A percentile compares a stretch with the other conserved stretches of the same genome.
These are phyloP conservation scores for Yponomeuta cagnagella DNA, from an alignment of 2,888 invertebrate genomes.

Conservation along the genomic window DNA sequence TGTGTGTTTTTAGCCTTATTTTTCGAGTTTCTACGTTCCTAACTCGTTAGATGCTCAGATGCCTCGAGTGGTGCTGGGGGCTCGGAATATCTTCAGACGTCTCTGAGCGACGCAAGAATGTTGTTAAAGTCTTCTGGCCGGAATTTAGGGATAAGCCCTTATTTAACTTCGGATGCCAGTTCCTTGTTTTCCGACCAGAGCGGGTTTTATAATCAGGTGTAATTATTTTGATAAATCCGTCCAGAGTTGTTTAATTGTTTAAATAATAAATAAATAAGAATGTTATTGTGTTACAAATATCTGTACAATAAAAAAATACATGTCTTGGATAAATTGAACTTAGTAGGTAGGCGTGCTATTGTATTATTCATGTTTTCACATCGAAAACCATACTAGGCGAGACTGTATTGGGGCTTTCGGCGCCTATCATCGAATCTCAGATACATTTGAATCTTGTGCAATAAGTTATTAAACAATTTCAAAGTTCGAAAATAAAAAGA, in stretches of 20 bases:
- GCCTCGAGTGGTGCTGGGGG: constrained; percentile 16
- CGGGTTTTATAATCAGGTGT: background rate
- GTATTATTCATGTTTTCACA: no score
- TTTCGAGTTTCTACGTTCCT: constrained; percentile 33
- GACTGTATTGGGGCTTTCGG: no score
- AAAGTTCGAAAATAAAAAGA: no score
- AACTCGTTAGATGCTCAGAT: constrained; percentile 43
- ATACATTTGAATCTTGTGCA: background rate
- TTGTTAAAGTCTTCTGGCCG: constrained; percentile 43
- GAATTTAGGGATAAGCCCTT: constrained; percentile 25
- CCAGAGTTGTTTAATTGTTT: background rate
- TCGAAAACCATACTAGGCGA: no score
- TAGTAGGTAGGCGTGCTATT: no score
- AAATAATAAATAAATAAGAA: no score
- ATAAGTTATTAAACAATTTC: background rate
- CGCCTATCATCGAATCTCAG: no score
- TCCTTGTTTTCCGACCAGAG: background rate
- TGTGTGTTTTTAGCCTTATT: constrained; percentile 32
- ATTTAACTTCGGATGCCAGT: background rate
- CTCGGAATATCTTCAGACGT: constrained; percentile 36
- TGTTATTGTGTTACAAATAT: no score
- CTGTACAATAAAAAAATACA: no score
- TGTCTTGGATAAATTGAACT: no score
- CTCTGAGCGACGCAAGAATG: constrained; percentile 46
- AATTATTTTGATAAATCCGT: constrained; percentile 23